These are phyloP conservation scores for Uloborus diversus DNA, from an alignment of 1,140 invertebrate species.

Conservation along the genomic window DNA sequence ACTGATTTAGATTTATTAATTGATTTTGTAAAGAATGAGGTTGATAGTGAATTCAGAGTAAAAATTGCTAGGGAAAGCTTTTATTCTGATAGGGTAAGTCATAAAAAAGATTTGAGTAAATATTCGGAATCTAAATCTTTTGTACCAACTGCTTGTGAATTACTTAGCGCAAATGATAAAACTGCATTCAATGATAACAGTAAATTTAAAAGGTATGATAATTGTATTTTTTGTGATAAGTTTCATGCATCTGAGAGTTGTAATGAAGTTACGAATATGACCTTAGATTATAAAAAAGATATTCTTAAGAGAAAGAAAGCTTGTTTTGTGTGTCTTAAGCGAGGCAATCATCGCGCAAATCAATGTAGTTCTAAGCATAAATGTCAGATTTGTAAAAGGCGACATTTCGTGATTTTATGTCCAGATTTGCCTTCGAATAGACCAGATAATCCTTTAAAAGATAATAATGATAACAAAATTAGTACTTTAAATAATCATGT, in stretches of 20 bases:
- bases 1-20: conserved; percentile 2
- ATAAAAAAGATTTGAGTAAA: neutral
- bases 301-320: neutral
- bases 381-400: neutral
- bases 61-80: neutral
- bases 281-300: neutral
- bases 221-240: conserved; percentile 13
- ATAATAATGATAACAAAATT: neutral
- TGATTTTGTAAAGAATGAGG: neutral
- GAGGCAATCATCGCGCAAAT: neutral
- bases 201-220: neutral
- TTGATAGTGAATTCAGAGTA: neutral
- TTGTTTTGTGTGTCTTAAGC: conserved; percentile 7
- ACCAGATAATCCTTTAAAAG: neutral
- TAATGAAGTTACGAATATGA: neutral
- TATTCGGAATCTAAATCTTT: neutral
- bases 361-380: neutral
- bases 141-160: neutral
- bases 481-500: neutral
- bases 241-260: conserved; percentile 1
- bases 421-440: neutral
- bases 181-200: neutral
- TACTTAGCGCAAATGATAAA: too few species aligned
- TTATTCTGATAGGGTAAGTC: neutral
- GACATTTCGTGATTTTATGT: conserved; percentile 4